Evolutionary conservation across 2,797 vertebrate species (phyloP).

Genomic region (Pantherophis alleghaniensis): DNA sequence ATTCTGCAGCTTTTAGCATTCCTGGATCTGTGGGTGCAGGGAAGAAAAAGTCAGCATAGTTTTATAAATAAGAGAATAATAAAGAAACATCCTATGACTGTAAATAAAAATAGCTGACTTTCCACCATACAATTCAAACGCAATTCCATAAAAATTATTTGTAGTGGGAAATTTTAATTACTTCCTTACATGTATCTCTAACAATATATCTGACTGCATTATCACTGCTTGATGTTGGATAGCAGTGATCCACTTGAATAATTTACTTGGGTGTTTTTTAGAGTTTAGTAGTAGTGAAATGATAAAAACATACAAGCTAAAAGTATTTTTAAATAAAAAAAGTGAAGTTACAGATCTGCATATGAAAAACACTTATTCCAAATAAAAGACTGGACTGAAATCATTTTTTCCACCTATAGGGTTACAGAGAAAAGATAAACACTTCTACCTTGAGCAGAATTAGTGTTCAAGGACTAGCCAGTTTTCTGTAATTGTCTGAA

Average conservation of each 20-base stretch:
- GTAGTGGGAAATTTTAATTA: neutral
- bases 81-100: neutral
- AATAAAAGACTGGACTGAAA: neutral
- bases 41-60: neutral
- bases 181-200: neutral
- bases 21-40: constrained; percentile 40
- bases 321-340: constrained; percentile 29
- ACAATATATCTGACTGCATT: neutral
- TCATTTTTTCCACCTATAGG: constrained; percentile 1
- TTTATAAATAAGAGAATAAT: neutral
- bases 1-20: constrained; percentile 41
- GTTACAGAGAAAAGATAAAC: fast-evolving
- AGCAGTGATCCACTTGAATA: neutral
- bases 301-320: neutral
- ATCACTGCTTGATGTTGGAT: neutral
- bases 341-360: neutral
- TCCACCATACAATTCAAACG: neutral
- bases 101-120: neutral
- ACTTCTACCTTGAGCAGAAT: constrained; percentile 67
- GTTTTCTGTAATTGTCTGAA: constrained; percentile 85
- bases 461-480: constrained; percentile 88
- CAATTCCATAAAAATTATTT: neutral
- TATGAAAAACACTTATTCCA: neutral
- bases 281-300: neutral
- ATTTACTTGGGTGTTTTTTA: neutral